A percentile compares a stretch with the other conserved stretches of the same genome.
Evolutionary conservation across 2,113 vertebrate species (phyloP).

Genomic region (Dicentrarchus labrax): DNA sequence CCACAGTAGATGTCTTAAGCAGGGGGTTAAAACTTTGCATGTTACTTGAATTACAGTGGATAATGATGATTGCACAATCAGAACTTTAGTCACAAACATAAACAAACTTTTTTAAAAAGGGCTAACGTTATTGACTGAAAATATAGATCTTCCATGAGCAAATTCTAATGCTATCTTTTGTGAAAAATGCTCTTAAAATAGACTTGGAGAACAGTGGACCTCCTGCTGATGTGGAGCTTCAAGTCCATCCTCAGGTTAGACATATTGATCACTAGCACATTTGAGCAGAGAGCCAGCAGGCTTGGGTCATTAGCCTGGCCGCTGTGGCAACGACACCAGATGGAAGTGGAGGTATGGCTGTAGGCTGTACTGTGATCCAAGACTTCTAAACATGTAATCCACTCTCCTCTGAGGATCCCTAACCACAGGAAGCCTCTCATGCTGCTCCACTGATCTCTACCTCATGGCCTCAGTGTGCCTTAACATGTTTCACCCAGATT

Average conservation of each 20-base stretch:
- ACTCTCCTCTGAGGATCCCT: slow-evolving; percentile 71
- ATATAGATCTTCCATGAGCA: neutral
- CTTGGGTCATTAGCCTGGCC: slow-evolving; percentile 67
- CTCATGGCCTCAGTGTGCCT: slow-evolving; percentile 35
- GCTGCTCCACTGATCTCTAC: slow-evolving; percentile 70
- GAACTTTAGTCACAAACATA: neutral
- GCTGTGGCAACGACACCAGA: slow-evolving; percentile 64
- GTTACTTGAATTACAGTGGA: neutral
- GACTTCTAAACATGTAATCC: slow-evolving; percentile 75
- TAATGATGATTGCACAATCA: neutral
- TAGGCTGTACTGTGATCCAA: slow-evolving; percentile 76
- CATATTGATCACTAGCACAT: slow-evolving; percentile 67
- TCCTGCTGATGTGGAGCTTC: slow-evolving; percentile 56
- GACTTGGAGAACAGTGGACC: slow-evolving; percentile 44
- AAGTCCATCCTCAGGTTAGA: slow-evolving; percentile 66
- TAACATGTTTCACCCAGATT: slow-evolving; percentile 24
- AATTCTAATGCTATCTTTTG: slow-evolving; percentile 12
- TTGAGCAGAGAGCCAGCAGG: slow-evolving; percentile 50
- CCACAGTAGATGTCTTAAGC: neutral
- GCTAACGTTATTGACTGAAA: neutral
- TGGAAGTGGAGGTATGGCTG: slow-evolving; percentile 70
- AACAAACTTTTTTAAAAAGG: neutral
- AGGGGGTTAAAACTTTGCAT: neutral
- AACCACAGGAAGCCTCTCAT: slow-evolving; percentile 74
- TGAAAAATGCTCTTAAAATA: slow-evolving; percentile 33